A percentile compares a stretch with the other conserved stretches of the same genome.
Evolutionary conservation across 2,888 invertebrate genomes (phyloP).

Genomic region (Latrodectus elegans): DNA sequence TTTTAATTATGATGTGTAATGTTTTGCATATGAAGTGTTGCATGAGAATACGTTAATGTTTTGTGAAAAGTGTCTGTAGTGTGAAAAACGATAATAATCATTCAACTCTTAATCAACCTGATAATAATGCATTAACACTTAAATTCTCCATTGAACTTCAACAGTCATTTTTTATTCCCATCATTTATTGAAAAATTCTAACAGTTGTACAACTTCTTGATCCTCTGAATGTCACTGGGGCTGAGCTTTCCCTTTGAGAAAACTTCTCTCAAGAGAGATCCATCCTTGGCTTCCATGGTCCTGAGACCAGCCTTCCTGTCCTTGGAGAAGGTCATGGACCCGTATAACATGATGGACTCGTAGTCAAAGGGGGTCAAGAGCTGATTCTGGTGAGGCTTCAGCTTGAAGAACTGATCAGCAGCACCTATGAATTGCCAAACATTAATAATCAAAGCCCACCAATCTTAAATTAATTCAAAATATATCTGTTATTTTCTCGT

Average conservation of each 20-base stretch:
- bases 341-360: constrained; percentile 76
- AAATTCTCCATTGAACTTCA: too few species aligned
- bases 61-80: too few species aligned
- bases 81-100: too few species aligned
- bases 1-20: too few species aligned
- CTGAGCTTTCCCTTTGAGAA: background rate
- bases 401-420: constrained; percentile 27
- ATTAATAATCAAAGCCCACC: too few species aligned
- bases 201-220: background rate
- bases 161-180: too few species aligned
- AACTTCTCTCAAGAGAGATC: background rate
- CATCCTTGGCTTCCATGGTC: background rate
- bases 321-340: constrained; percentile 76
- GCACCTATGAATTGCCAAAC: background rate
- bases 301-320: constrained; percentile 1
- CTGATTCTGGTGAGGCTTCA: constrained; percentile 27
- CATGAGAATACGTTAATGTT: too few species aligned
- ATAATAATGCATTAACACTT: too few species aligned
- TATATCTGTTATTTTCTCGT: too few species aligned
- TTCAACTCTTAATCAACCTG: too few species aligned
- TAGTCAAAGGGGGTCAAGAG: constrained; percentile 74
- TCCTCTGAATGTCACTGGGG: background rate
- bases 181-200: background rate
- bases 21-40: too few species aligned
- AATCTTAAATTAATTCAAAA: too few species aligned